Base-by-base conservation (phyloP, 1,140 invertebrate genomes). In the Cardiocondyla obscurior region DNA sequence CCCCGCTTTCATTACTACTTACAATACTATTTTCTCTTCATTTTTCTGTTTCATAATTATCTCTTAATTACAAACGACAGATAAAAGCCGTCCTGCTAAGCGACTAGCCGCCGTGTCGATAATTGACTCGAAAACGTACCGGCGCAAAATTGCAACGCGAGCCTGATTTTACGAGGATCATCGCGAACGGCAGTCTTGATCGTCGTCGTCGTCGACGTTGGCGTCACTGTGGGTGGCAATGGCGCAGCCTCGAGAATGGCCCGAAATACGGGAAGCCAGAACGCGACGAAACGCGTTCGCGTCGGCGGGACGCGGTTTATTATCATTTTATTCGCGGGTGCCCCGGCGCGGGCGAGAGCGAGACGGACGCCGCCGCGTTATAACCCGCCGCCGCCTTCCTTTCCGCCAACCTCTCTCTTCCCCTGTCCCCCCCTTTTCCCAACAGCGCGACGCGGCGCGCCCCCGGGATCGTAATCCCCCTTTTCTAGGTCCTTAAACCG, bases 271-370 rank as follows among this genome's bases (percentile, higher is more conserved):
- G 49, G 28, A 42, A 51, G 19, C 22, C 19, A 53, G 42, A 62
- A 76, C n/a, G 39, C 81, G 65, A 72, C 46, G 81, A 44, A 69
- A 76, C 55, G 81, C 69, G 70, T 65, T 55, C 85, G 60, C 19
- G 39, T 60, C 39, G 8, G 19, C 8, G 30, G n/a, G 58, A 65
- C 74, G 58, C 83, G 49, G 64, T 88, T 88, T 87, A 87, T 88
- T 85, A 88, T 82, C 60, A 87, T 88, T 88, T 88, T 88, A 88
- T 87, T 88, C 86, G 58, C 19, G 86, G 72, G 77, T 79, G 77
- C 62, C 51, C 64, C 60, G 49, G 55, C 55, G 67, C 83, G 64
- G 44, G 64, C 44, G 22, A 49, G 49, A 65, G 22, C 60, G 49
- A 65, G 19, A 64, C 28, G 57, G n/a, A n/a, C n/a, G n/a, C n/a